Evolutionary conservation across 1,140 invertebrate species (phyloP).

Genomic region (Brachionus paranguensis): DNA sequence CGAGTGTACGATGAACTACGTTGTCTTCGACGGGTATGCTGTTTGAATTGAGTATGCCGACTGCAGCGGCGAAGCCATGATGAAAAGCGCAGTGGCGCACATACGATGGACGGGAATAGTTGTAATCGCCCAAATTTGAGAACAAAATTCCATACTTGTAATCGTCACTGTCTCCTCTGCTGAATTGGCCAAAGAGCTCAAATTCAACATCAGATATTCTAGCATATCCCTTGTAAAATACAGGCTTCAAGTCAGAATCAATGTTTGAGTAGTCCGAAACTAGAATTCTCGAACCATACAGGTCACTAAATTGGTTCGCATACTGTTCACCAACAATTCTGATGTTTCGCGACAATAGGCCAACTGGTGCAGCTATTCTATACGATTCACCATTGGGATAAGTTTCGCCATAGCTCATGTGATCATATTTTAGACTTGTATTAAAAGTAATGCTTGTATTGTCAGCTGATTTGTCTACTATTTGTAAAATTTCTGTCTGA

Average conservation of each 20-base stretch:
- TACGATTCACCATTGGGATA: slow-evolving; percentile 3
- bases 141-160: not conserved
- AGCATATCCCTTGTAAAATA: slow-evolving; percentile 27
- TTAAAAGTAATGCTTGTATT: not conserved
- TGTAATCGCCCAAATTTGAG: slow-evolving; percentile 3
- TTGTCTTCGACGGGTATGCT: slow-evolving; percentile 34
- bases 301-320: slow-evolving; percentile 43
- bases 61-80: not conserved
- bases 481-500: slow-evolving; percentile 29
- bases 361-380: slow-evolving; percentile 47
- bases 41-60: not conserved
- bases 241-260: not conserved
- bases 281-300: slow-evolving; percentile 50
- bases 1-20: slow-evolving; percentile 15
- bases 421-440: not conserved
- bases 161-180: not conserved
- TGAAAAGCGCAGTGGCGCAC: not conserved
- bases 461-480: not conserved
- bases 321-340: slow-evolving; percentile 49
- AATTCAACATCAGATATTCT: slow-evolving; percentile 3
- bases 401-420: not conserved
- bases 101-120: slow-evolving; percentile 40
- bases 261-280: slow-evolving; percentile 42
- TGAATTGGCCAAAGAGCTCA: slow-evolving; percentile 5
- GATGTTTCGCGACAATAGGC: slow-evolving; percentile 50